Conservation (phyloP, 2,113 vertebrate species). For the Lagenorhynchus albirostris region DNA sequence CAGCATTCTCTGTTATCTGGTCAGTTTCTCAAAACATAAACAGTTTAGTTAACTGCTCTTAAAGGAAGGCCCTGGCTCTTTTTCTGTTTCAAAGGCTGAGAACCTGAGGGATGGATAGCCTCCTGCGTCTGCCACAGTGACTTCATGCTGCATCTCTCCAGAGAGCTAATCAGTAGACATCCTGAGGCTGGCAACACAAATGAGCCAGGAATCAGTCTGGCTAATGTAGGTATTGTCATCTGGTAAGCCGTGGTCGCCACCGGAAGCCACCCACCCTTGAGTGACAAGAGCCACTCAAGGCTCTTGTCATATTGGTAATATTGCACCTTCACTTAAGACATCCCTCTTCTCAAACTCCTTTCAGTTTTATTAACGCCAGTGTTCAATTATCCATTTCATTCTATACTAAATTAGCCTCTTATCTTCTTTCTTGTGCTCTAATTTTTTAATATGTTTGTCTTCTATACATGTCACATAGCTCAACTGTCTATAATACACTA, state of each 20-base stretch:
- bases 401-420: not conserved
- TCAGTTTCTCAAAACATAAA: slow-evolving; percentile 18
- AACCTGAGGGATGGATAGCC: slow-evolving; percentile 5
- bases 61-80: not conserved
- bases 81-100: slow-evolving; percentile 14
- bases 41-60: slow-evolving; percentile 1
- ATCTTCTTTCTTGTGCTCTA: not conserved
- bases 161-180: slow-evolving; percentile 55
- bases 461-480: not conserved
- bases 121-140: not conserved
- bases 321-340: not conserved
- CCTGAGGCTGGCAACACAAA: slow-evolving; percentile 46
- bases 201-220: not conserved
- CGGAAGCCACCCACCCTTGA: not conserved
- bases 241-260: not conserved
- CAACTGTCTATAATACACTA: not conserved
- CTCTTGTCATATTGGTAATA: not conserved
- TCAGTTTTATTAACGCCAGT: not conserved
- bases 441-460: not conserved
- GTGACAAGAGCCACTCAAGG: not conserved
- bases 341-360: not conserved
- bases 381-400: not conserved
- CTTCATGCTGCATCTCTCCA: slow-evolving; percentile 32
- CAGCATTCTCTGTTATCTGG: not conserved
- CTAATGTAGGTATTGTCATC: not conserved